Evolutionary conservation across 1,140 invertebrate species (phyloP).

Genomic region (Bombus vancouverensis): DNA sequence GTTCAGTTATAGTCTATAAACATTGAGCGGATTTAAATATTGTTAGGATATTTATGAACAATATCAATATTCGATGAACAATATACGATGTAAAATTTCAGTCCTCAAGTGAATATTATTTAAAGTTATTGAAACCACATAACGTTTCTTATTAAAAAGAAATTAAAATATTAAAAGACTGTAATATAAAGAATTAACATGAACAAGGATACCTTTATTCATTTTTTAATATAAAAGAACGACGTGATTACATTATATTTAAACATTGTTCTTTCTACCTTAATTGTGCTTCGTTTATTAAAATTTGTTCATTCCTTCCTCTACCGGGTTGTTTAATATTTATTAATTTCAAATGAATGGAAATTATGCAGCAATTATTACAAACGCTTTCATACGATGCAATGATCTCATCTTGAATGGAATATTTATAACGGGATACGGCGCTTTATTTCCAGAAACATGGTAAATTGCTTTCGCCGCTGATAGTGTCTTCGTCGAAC

Average conservation of each 20-base stretch:
- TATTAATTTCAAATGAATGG: constrained; percentile 4
- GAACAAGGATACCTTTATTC: not conserved
- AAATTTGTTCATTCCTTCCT: too few species aligned
- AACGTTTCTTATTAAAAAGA: not conserved
- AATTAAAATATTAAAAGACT: not conserved
- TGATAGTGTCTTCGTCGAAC: not conserved
- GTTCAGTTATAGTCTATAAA: not conserved
- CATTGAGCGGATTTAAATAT: not conserved
- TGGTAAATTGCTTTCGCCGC: not conserved
- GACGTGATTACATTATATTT: not conserved
- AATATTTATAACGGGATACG: not conserved
- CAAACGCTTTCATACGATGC: constrained; percentile 4
- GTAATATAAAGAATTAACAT: not conserved
- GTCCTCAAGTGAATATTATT: too few species aligned
- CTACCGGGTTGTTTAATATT: not conserved
- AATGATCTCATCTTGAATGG: not conserved
- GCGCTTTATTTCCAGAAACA: not conserved
- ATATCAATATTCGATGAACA: too few species aligned
- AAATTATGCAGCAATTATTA: constrained; percentile 9
- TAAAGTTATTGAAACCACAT: not conserved
- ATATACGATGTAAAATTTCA: too few species aligned
- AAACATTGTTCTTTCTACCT: not conserved
- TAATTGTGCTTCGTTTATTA: not conserved
- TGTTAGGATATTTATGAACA: not conserved
- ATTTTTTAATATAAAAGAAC: not conserved